These are phyloP conservation scores for Neoitamus cyanurus DNA, from an alignment of 2,888 invertebrate genomes.

Conservation along the genomic window DNA sequence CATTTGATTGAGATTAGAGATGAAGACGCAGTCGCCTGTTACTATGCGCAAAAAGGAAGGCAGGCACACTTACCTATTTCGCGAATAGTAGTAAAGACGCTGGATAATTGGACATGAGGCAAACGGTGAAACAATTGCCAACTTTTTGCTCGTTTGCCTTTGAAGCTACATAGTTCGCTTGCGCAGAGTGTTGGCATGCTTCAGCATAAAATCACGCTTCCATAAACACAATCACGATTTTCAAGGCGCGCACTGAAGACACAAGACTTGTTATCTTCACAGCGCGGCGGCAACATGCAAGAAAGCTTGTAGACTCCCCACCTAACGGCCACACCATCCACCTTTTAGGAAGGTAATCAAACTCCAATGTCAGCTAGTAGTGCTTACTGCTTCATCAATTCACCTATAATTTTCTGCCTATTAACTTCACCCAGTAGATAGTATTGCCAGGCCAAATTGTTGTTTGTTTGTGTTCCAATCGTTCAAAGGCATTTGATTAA, in stretches of 20 bases:
- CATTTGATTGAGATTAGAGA: background rate
- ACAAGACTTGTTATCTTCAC: conserved; percentile 16
- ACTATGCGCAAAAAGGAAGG: background rate
- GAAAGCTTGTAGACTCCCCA: background rate
- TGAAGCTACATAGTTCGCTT: background rate
- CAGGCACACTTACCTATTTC: background rate
- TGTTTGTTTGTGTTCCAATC: background rate
- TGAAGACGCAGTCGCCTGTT: background rate
- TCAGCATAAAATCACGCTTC: conserved; percentile 21
- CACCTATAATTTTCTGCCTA: conserved; percentile 12
- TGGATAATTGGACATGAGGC: background rate
- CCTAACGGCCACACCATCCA: background rate
- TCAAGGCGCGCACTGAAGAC: background rate
- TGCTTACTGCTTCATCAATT: conserved; percentile 23
- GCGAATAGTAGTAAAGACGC: background rate
- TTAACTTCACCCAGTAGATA: background rate
- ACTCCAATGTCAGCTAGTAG: conserved; percentile 35
- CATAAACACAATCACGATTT: conserved; percentile 14
- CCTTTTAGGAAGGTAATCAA: conserved; percentile 40
- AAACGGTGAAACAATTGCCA: background rate
- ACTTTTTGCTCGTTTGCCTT: background rate
- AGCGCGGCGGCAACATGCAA: background rate
- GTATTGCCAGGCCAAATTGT: background rate
- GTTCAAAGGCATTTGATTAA: background rate
- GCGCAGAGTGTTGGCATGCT: background rate